Base-by-base conservation (phyloP, 2,113 vertebrate genomes). In the Lophochroa leadbeateri region DNA sequence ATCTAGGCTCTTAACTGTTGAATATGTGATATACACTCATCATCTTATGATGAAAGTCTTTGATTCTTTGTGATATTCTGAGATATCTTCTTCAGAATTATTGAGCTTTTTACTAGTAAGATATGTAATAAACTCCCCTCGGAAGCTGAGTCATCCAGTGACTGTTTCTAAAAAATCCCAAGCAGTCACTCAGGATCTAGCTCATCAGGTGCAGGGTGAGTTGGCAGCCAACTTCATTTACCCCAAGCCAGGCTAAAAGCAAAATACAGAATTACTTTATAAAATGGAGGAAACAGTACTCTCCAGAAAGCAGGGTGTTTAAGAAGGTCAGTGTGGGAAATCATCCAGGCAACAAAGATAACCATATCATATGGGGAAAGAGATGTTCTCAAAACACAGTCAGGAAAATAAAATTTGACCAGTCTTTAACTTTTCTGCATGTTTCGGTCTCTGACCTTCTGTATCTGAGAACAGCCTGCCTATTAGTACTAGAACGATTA, bases 61-160 rank as follows among this genome's bases (percentile, higher is more conserved):
- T 74, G 49, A 83, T 58, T 57, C 64, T 81, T 86, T 33, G 21
- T 44, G 55, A 60, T 88, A 91, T 92, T 91, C 83, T 82, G 80
- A 86, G 69, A 81, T 82, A 44, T 69, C 70, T 96, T 89, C 83
- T 95, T n/a, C 47, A 94, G 91, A 96, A 88, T 78, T 83, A 92
- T 72, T 29, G 18, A 95, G 83, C 81, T 75, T 96, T 96, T 95
- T 96, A 78, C 95, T 92, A 95, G 65, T 75, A 91, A 91, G 72
- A 92, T 86, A 94, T 86, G 68, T 69, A 91, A 93, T 94, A 84
- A 96, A 79, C 64, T 95, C 60, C 16, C 35, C 86, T 96, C 52
- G 44, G 94, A 96, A 96, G 95, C 94, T 96, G 95, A 96, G 83
- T 96, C 95, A 96, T 92, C 35, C 72, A 68, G 46, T 0, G 65